Evolutionary conservation across 2,888 invertebrate species (phyloP), one percentile per base, ranked within the genome.

Genomic region (Arctia plantaginis): DNA sequence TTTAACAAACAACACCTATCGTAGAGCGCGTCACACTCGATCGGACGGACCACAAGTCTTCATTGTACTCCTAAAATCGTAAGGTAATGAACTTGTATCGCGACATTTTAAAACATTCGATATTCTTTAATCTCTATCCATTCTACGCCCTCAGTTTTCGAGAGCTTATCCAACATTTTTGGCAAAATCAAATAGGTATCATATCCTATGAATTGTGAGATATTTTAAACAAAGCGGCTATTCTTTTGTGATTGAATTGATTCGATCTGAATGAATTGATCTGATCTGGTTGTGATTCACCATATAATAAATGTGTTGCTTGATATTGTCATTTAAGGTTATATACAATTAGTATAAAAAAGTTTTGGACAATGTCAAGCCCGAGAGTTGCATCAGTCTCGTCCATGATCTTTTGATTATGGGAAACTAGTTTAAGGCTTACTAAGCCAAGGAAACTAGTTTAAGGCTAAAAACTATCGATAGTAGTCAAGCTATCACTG

Each of bases 391-490:
- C 44, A 15, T 66, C 33, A 70, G 65, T 41, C 64, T 66, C 74
- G 75, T 72, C 85, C 89, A 87, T 88, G 89, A 90, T 87, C 89
- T 88, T 83, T 83, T 80, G 85, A 85, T 84, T 82, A 84, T 78
- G 79, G 82, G 76, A 90, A 88, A 81, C 82, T 86, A 86, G 87
- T 82, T 81, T 87, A 88, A 89, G 89, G 90, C n/a, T 30, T 41
- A 75, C 71, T 80, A 82, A 82, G n/a, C n/a, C n/a, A n/a, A n/a
- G n/a, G n/a, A n/a, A n/a, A n/a, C n/a, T n/a, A n/a, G 18, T 64
- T 39, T 62, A 55, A 39, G 65, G 59, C 55, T 66, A 13, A 67
- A 51, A 44, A 44, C 20, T 67, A 55, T 33, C n/a, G 33, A 65
- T 35, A 65, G 35, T 27, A 35, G 18, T 65, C 33, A 39, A 0